Evolutionary conservation across 1,140 invertebrate genomes (phyloP).

Genomic region (Philopotamus ludificatus): DNA sequence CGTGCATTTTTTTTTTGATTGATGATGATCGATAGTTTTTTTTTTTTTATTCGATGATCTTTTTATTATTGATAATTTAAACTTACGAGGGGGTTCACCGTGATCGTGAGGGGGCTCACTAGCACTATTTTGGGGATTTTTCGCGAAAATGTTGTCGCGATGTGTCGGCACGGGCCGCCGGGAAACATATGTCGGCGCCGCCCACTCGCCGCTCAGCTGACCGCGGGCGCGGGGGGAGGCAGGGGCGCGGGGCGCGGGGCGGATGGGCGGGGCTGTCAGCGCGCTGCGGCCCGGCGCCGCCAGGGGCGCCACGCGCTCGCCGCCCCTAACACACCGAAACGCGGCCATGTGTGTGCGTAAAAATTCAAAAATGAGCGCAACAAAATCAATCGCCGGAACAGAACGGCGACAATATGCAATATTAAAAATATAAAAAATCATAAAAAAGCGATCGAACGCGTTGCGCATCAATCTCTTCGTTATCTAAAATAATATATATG

Average conservation of each 20-base stretch:
- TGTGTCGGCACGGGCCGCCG: neutral
- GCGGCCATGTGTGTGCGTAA: neutral
- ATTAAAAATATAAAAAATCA: no score
- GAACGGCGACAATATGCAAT: no score
- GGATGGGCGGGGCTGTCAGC: slow-evolving; percentile 19
- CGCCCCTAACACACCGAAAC: neutral
- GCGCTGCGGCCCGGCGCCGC: neutral
- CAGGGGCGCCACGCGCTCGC: neutral
- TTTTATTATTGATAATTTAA: no score
- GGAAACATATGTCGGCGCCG: slow-evolving; percentile 10
- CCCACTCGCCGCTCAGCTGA: slow-evolving; percentile 13
- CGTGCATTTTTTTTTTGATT: no score
- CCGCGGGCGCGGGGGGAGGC: slow-evolving; percentile 5
- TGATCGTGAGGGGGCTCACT: neutral
- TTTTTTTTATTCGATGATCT: no score
- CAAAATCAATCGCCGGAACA: no score
- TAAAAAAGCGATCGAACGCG: no score
- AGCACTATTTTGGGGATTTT: neutral
- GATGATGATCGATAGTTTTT: no score
- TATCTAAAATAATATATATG: no score
- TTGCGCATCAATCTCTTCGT: no score
- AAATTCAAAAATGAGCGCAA: no score
- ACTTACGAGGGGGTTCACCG: neutral
- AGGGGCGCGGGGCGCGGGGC: neutral
- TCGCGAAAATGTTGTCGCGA: neutral